A percentile compares a stretch with the other conserved stretches of the same genome.
These are phyloP conservation scores for Elysia crispata DNA, from an alignment of 2,888 invertebrate genomes.

Conservation along the genomic window DNA sequence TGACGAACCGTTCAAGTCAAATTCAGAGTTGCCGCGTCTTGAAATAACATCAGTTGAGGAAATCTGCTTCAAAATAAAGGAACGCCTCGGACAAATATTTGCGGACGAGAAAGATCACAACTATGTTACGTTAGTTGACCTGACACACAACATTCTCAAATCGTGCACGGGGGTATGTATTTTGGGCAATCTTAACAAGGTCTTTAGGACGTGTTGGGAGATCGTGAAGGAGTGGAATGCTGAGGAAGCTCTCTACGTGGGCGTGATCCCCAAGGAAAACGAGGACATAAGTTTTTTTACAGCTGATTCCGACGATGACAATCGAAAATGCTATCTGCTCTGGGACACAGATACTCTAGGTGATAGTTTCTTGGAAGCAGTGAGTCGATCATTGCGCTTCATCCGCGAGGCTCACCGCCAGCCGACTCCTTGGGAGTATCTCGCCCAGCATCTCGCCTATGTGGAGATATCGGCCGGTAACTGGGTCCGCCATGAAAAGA, in stretches of 20 bases:
- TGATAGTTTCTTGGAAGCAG: conserved; percentile 50
- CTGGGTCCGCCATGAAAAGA: conserved; percentile 42
- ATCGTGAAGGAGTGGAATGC: conserved; percentile 52
- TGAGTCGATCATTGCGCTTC: conserved; percentile 49
- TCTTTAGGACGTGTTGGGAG: conserved; percentile 47
- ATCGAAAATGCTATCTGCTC: conserved; percentile 51
- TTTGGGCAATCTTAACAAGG: conserved; percentile 37
- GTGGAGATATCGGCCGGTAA: conserved; percentile 47
- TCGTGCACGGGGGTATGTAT: conserved; percentile 44
- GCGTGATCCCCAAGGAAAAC: conserved; percentile 50
- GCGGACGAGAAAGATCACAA: conserved; percentile 37
- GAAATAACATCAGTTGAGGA: conserved; percentile 40
- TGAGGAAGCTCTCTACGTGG: conserved; percentile 53
- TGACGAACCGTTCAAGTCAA: conserved; percentile 50
- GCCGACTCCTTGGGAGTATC: conserved; percentile 56
- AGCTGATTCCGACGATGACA: conserved; percentile 47
- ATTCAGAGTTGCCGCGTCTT: conserved; percentile 51
- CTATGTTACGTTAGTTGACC: conserved; percentile 36
- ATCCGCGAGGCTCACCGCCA: conserved; percentile 54
- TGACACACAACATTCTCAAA: conserved; percentile 49
- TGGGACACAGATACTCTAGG: conserved; percentile 53
- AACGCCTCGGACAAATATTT: conserved; percentile 53
- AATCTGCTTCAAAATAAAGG: conserved; percentile 43
- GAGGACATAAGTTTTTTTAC: conserved; percentile 37
- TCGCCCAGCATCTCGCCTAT: conserved; percentile 57